A percentile compares a stretch with the other conserved stretches of the same genome.
phyloP scores from a whole-genome alignment of 2,888 invertebrate species.

The Yponomeuta sedellus region DNA sequence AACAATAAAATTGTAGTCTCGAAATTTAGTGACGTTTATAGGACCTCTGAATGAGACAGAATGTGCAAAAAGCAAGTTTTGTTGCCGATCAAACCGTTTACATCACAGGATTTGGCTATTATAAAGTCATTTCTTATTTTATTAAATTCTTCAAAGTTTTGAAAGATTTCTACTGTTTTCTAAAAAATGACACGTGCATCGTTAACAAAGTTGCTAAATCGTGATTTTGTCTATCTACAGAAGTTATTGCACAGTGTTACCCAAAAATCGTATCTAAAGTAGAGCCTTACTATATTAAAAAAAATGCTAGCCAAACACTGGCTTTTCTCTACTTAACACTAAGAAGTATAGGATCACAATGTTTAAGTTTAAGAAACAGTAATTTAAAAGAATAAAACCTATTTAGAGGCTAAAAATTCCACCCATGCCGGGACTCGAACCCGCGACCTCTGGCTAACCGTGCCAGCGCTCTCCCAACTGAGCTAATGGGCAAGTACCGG shows the following conservation, averaged over 20 bases:
- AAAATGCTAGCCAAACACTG: constrained; percentile 34
- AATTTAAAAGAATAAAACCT: too few relatives aligned
- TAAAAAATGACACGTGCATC: background rate
- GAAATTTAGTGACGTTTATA: background rate
- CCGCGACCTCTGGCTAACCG: too few relatives aligned
- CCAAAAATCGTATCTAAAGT: constrained; percentile 32
- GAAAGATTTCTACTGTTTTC: too few relatives aligned
- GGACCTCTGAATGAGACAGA: background rate
- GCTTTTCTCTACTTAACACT: constrained; percentile 36
- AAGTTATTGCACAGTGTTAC: constrained; percentile 41
- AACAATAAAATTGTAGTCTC: too few relatives aligned
- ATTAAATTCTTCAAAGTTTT: too few relatives aligned
- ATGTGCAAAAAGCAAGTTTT: constrained; percentile 9
- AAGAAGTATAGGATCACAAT: constrained; percentile 44
- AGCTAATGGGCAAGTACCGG: too few relatives aligned
- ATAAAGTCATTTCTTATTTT: too few relatives aligned
- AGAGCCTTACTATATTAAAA: constrained; percentile 23
- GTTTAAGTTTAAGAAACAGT: constrained; percentile 43
- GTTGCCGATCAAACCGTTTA: constrained; percentile 10
- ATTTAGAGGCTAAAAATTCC: too few relatives aligned
- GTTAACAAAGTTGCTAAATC: background rate
- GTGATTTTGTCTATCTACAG: constrained; percentile 15
- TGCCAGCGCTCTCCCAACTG: too few relatives aligned
- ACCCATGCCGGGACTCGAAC: too few relatives aligned
- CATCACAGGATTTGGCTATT: constrained; percentile 17